These are phyloP conservation scores for Nephrotoma appendiculata DNA, from an alignment of 2,888 invertebrate species.

Conservation along the genomic window DNA sequence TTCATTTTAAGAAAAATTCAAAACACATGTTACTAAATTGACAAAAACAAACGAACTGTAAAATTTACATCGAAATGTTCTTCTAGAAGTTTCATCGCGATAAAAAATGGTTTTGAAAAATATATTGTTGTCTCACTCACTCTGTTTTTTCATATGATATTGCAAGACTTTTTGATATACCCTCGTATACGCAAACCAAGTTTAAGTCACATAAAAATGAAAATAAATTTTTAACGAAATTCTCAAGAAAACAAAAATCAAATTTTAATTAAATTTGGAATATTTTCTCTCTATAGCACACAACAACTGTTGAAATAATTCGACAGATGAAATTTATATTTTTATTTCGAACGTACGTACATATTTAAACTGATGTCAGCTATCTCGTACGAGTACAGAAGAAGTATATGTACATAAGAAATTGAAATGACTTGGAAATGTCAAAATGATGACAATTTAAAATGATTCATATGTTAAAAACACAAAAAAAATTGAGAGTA, in stretches of 20 bases:
- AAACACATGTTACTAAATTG: too few species aligned
- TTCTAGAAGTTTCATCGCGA: too few species aligned
- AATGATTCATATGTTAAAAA: background rate
- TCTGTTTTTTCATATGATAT: too few species aligned
- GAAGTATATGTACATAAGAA: background rate
- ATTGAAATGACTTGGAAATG: background rate
- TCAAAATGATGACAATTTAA: background rate
- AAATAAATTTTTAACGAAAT: background rate
- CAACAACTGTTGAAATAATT: background rate
- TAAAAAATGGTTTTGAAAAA: too few species aligned
- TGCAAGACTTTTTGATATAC: too few species aligned
- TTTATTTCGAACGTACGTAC: background rate
- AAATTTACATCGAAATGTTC: too few species aligned
- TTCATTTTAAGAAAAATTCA: too few species aligned
- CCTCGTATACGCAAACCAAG: background rate
- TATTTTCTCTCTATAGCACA: background rate
- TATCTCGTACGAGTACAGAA: too few species aligned
- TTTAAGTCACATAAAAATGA: background rate
- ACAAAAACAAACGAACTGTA: too few species aligned
- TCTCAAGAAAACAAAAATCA: background rate
- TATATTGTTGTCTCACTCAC: too few species aligned
- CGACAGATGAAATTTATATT: background rate
- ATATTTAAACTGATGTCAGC: background rate
- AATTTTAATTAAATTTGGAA: background rate
- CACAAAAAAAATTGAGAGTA: background rate